A percentile compares a stretch with the other conserved stretches of the same genome.
Conservation (phyloP, 2,888 invertebrate species). For the Hesperia comma region DNA sequence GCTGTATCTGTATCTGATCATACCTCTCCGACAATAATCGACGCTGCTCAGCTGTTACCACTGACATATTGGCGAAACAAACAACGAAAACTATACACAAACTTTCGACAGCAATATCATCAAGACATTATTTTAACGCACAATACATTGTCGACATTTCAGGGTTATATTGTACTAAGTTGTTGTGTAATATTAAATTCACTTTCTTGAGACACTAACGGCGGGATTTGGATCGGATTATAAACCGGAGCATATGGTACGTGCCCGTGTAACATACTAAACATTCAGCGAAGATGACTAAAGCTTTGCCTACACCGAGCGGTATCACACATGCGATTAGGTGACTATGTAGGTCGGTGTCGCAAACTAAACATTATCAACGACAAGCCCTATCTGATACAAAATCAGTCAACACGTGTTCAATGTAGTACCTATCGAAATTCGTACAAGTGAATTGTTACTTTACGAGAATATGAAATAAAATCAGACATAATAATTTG, state of each 20-base stretch:
- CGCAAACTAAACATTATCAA: slow-evolving; percentile 62
- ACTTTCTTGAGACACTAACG: slow-evolving; percentile 43
- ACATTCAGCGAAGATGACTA: slow-evolving; percentile 60
- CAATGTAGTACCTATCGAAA: background rate
- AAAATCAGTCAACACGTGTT: slow-evolving; percentile 15
- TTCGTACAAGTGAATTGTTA: background rate
- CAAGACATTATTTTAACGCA: slow-evolving; percentile 4
- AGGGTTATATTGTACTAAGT: background rate
- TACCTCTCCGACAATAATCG: slow-evolving; percentile 61
- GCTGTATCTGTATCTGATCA: slow-evolving; percentile 4
- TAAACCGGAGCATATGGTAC: slow-evolving; percentile 41
- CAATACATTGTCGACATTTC: background rate
- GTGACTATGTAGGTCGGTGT: slow-evolving; percentile 70
- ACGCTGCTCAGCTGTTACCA: slow-evolving; percentile 57
- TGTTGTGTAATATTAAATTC: slow-evolving; percentile 26
- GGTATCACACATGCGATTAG: slow-evolving; percentile 62
- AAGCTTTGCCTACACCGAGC: slow-evolving; percentile 57
- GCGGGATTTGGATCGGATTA: slow-evolving; percentile 39
- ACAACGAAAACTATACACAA: slow-evolving; percentile 42
- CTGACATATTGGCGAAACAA: slow-evolving; percentile 54
- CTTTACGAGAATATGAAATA: too few relatives aligned
- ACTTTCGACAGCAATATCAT: slow-evolving; percentile 9
- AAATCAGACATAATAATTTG: too few relatives aligned
- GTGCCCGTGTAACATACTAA: slow-evolving; percentile 51
- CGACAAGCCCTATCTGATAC: slow-evolving; percentile 44